Conservation (phyloP, 2,113 vertebrate genomes). For the Petrocephalus microphthalmus region DNA sequence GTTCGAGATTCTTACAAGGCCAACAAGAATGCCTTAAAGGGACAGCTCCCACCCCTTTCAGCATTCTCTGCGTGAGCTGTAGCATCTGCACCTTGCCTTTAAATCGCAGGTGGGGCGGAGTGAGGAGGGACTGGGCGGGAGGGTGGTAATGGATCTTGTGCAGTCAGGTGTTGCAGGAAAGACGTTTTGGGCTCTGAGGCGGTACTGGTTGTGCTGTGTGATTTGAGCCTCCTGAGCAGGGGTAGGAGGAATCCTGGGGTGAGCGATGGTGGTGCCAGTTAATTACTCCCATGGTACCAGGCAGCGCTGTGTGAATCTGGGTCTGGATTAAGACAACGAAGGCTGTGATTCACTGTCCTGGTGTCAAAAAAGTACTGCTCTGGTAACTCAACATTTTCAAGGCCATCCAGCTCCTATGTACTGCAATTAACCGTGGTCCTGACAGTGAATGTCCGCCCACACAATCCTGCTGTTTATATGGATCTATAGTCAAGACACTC, state of each 20-base stretch:
- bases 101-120: background rate
- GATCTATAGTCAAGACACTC: background rate
- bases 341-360: background rate
- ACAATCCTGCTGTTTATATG: background rate
- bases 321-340: conserved; percentile 1
- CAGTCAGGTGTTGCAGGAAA: background rate
- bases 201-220: background rate
- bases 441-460: background rate
- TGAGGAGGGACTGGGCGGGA: background rate
- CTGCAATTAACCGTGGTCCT: background rate
- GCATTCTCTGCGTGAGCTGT: background rate
- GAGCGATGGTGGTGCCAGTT: background rate
- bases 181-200: background rate
- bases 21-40: background rate
- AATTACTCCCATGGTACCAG: background rate
- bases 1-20: background rate
- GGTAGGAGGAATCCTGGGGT: background rate
- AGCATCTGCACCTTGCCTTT: background rate
- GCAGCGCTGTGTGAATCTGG: background rate
- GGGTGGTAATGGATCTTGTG: background rate
- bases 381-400: background rate
- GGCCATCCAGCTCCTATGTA: background rate
- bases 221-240: background rate
- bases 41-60: background rate
- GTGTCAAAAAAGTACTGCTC: background rate